Percentiles rank a stretch among this genome's conserved stretches.
Conservation (phyloP, 2,113 vertebrate species). For the Cardinalis cardinalis region DNA sequence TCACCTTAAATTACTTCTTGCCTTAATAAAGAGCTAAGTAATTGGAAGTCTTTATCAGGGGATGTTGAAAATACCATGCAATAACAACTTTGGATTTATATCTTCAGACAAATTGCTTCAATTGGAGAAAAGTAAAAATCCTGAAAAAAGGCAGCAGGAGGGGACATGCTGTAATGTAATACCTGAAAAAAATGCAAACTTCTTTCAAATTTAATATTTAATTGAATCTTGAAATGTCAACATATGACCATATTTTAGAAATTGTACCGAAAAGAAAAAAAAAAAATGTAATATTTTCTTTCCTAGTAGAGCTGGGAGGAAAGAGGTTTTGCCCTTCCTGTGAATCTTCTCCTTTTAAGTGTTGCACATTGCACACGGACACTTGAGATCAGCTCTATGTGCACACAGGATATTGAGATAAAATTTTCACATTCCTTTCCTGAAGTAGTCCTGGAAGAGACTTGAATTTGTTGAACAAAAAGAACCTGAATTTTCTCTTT, state of each 20-base stretch:
- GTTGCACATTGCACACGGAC: rapidly evolving
- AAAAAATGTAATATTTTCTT: not conserved
- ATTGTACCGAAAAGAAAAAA: not conserved
- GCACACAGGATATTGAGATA: not conserved
- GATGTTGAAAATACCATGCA: not conserved
- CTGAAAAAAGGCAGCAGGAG: rapidly evolving
- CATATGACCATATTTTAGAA: not conserved
- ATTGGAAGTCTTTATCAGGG: not conserved
- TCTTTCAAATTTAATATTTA: not conserved
- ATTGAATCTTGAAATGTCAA: not conserved
- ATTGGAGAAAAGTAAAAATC: not conserved
- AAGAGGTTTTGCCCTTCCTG: not conserved
- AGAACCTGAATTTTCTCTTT: not conserved
- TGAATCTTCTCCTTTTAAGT: not conserved
- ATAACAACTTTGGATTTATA: not conserved
- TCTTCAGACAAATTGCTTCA: not conserved
- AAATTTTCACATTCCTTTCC: not conserved
- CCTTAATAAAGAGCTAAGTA: not conserved
- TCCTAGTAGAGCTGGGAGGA: not conserved
- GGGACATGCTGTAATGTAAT: rapidly evolving
- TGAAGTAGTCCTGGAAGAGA: not conserved
- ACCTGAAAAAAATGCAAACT: not conserved
- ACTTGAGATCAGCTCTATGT: not conserved
- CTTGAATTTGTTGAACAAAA: not conserved
- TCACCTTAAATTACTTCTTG: not conserved